Base-by-base conservation (phyloP, 2,113 vertebrate genomes). In the Otocyon megalotis region DNA sequence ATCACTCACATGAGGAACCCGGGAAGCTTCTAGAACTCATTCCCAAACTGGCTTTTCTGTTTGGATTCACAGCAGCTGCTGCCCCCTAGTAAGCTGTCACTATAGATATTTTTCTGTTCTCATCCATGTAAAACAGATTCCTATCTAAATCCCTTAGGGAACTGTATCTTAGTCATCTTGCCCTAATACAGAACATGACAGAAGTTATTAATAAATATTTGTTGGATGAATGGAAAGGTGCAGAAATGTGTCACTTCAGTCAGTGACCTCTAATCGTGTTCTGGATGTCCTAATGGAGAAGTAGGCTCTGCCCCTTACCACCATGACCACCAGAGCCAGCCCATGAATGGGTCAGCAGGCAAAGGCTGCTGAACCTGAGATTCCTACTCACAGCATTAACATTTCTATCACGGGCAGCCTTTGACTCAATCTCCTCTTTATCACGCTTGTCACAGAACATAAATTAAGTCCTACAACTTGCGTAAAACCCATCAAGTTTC, bases 21-120 rank as follows among this genome's bases (percentile, higher is more conserved):
- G 28, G 53, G 62, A 96, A 92, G 10, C 67, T 60, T 90, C 74
- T 81, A 92, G 72, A 76, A 62, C 62, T 85, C 85, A 83, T 72
- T 95, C n/a, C 26, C 71, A 94, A 87, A 3, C 22, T 43, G 30
- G 72, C 24, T 94, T 91, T 92, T 79, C 89, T 89, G n/a, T 96
- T 79, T 90, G 69, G 69, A 87, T 79, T 95, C 95, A 88, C 74
- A 96, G 69, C 54, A 90, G 56, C 83, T 50, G 16, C 48, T 74
- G 37, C 69, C 86, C 83, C 89, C 82, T 96, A 43, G 89, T 54
- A 94, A 95, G 26, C 26, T 85, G 77, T 96, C 96, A 96, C 58
- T 90, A 81, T 65, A 90, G 74, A 76, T 90, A 96, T 89, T 93
- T 95, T 72, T 63, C 92, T 62, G 22, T 83, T 90, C 80, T 84